Conservation (phyloP, 1,140 invertebrate species). For the Drosophila lacteicornis region DNA sequence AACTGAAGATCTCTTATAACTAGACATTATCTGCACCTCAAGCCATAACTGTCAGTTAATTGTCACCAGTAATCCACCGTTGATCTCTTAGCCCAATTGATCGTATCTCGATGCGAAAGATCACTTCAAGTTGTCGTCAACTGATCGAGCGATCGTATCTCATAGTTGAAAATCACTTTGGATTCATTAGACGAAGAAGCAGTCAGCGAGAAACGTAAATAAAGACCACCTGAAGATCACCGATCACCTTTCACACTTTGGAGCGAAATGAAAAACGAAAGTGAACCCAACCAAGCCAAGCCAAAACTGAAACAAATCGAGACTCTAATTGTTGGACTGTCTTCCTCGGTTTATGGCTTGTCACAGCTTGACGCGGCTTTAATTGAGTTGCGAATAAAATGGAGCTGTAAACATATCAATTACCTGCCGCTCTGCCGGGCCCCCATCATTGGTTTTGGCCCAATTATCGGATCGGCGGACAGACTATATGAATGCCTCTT, state of each 20-base stretch:
- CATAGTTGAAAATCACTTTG: conserved; percentile 21
- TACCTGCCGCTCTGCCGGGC: conserved; percentile 58
- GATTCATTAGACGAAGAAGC: conserved; percentile 5
- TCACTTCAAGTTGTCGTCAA: conserved; percentile 15
- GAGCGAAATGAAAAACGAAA: conserved; percentile 41
- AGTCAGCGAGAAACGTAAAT: conserved; percentile 12
- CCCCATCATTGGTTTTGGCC: conserved; percentile 50
- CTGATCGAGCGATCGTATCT: conserved; percentile 5
- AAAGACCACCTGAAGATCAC: conserved; percentile 21
- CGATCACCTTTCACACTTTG: conserved; percentile 31
- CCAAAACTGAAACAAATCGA: conserved; percentile 50
- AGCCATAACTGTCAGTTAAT: conserved; percentile 22
- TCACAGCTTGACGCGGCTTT: conserved; percentile 63
- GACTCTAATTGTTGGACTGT: conserved; percentile 68
- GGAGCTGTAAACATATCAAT: conserved; percentile 80
- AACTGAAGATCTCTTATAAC: neutral
- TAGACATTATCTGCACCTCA: conserved; percentile 16
- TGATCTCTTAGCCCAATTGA: conserved; percentile 30
- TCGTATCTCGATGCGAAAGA: conserved; percentile 18
- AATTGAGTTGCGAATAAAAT: conserved; percentile 74
- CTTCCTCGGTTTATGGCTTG: conserved; percentile 49
- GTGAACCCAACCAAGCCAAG: conserved; percentile 22
- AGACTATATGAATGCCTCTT: conserved; percentile 18
- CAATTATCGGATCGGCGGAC: conserved; percentile 63
- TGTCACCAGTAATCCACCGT: conserved; percentile 16